Base-by-base conservation (phyloP, 2,113 vertebrate genomes). In the Mormyrus iriodes region DNA sequence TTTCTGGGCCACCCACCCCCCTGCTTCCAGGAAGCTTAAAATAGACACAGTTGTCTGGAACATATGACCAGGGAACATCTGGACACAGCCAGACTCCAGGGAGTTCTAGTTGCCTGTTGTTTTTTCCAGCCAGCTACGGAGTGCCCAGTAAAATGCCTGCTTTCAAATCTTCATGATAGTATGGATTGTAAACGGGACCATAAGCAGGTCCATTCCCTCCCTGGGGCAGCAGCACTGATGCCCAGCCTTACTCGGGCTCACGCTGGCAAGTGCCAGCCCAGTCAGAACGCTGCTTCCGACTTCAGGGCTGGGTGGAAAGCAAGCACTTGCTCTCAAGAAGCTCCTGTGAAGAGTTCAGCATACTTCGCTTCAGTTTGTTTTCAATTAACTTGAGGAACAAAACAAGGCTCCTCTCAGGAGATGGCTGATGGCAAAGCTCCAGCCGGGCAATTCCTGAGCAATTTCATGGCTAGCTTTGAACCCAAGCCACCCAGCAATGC, bases 11-110 rank as follows among this genome's bases (percentile, higher is more conserved):
- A 85, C 85, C 46, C 51, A 53, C 5, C 42, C 3, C 44, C 83
- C 83, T n/a, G 46, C 61, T 87, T 48, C 84, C 15, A 85, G 53
- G 51, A 39, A 27, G 31, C 89, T 61, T 42, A 82, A 87, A 88
- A 90, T 83, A 83, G 73, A 83, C 86, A 76, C 31, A 88, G 27
- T 12, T 24, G 42, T 15, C 6, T 39, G n/a, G 31, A 35, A 52
- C 85, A 86, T 51, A 12, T 35, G 52, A 73, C 69, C 69, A 55
- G 85, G 73, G 79, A 87, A 87, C 48, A 90, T 82, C 86, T 87
- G 85, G 86, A 85, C 13, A 53, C 35, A 48, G 58, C 24, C 89
- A 88, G 79, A 51, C 86, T 83, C 52, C 86, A 24, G 51, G 85
- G 85, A 90, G 42, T 58, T 48, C 31, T 19, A 15, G 24, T 31